Evolutionary conservation across 1,140 invertebrate species (phyloP).

Genomic region (Platyura marginata): DNA sequence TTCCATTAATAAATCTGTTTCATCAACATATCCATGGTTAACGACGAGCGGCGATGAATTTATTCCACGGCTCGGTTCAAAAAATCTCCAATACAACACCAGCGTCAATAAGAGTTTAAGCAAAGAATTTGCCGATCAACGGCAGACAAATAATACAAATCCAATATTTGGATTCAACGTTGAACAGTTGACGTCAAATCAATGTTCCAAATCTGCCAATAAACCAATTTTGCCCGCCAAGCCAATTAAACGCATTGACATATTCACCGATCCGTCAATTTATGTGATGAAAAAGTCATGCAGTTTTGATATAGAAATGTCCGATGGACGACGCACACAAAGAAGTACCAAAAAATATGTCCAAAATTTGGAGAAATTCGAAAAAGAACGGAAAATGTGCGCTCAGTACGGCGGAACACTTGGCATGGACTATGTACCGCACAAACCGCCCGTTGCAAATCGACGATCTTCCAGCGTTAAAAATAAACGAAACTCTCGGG

Average conservation of each 20-base stretch:
- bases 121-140: constrained; percentile 20
- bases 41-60: constrained; percentile 8
- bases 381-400: constrained; percentile 3
- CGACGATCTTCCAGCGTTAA: constrained; percentile 22
- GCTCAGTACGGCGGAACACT: constrained; percentile 17
- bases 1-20: background rate
- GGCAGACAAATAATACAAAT: constrained; percentile 18
- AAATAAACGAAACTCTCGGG: constrained; percentile 8
- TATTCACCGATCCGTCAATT: constrained; percentile 1
- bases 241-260: constrained; percentile 1
- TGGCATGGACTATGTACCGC: constrained; percentile 32
- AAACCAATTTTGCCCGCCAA: background rate
- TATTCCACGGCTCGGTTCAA: constrained; percentile 17
- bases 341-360: constrained; percentile 28
- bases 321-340: constrained; percentile 5
- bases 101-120: constrained; percentile 21
- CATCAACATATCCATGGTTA: background rate
- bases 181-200: background rate
- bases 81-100: constrained; percentile 21
- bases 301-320: constrained; percentile 20
- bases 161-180: constrained; percentile 7
- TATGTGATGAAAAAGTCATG: constrained; percentile 8
- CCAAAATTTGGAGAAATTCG: constrained; percentile 31
- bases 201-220: background rate
- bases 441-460: constrained; percentile 32